These are phyloP conservation scores for Drosophila kurseongensis DNA, from an alignment of 1,140 invertebrate genomes.

Conservation along the genomic window DNA sequence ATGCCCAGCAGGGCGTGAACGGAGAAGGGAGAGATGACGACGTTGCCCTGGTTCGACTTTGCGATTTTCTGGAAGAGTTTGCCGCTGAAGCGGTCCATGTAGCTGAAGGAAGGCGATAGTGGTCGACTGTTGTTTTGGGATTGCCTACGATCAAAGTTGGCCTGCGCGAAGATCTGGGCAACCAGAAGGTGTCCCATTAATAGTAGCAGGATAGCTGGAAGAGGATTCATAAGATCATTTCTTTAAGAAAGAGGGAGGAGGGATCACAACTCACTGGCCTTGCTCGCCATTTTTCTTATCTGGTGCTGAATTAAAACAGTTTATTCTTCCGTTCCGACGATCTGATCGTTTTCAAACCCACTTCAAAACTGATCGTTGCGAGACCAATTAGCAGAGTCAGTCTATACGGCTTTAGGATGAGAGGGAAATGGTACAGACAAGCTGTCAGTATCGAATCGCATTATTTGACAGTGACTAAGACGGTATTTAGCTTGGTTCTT, in stretches of 20 bases:
- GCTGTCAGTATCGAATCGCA: slow-evolving; percentile 32
- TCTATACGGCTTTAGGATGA: no score
- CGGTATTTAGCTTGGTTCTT: no score
- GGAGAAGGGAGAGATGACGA: slow-evolving; percentile 70
- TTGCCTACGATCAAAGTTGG: not conserved
- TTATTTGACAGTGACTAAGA: not conserved
- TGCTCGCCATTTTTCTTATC: slow-evolving; percentile 55
- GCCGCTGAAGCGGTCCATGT: slow-evolving; percentile 63
- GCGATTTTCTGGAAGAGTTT: slow-evolving; percentile 55
- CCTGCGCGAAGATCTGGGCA: not conserved
- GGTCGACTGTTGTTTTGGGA: slow-evolving; percentile 9
- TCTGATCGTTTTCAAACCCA: slow-evolving; percentile 64
- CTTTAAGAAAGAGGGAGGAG: no score
- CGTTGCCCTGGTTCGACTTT: slow-evolving; percentile 16
- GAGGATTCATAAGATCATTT: not conserved
- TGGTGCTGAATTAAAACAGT: slow-evolving; percentile 8
- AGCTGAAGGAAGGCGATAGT: slow-evolving; percentile 28
- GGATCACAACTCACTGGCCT: slow-evolving; percentile 48
- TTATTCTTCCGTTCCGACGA: slow-evolving; percentile 26
- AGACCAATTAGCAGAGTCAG: slow-evolving; percentile 26
- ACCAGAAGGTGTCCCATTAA: not conserved
- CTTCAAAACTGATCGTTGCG: slow-evolving; percentile 59
- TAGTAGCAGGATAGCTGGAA: slow-evolving; percentile 29
- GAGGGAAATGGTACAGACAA: slow-evolving; percentile 67
- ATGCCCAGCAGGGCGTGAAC: slow-evolving; percentile 60